Conservation (phyloP, 2,797 vertebrate genomes). For the Cryptoblepharus egeriae region DNA sequence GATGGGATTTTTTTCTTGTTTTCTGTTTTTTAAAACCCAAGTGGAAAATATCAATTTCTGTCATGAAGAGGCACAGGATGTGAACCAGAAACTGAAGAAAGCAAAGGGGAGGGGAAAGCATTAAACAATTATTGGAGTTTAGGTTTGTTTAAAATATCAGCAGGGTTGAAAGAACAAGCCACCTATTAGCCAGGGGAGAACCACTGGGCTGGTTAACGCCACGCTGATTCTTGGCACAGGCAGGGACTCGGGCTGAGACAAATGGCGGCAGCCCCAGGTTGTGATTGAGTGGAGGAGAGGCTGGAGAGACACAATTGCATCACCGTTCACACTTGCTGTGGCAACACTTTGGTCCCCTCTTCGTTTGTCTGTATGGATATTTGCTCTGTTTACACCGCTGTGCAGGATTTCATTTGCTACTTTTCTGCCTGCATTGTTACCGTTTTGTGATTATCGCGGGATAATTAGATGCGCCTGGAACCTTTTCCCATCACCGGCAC, state of each 20-base stretch:
- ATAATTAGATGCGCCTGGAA: background rate
- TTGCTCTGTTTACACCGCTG: conserved; percentile 54
- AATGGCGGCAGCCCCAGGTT: conserved; percentile 62
- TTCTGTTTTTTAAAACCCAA: background rate
- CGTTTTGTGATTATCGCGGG: background rate
- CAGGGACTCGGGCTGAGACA: conserved; percentile 66
- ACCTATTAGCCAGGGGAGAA: conserved; percentile 72
- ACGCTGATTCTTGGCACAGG: conserved; percentile 76
- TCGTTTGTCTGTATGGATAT: conserved; percentile 58
- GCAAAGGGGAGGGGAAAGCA: conserved; percentile 68
- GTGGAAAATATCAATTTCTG: conserved; percentile 76
- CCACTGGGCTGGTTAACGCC: conserved; percentile 76
- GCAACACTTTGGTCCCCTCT: conserved; percentile 27
- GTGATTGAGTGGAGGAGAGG: conserved; percentile 77
- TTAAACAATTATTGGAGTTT: conserved; percentile 85
- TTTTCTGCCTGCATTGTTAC: background rate
- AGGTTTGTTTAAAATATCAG: conserved; percentile 81
- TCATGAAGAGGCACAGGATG: conserved; percentile 67
- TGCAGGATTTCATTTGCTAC: background rate
- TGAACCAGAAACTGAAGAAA: conserved; percentile 81
- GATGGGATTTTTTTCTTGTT: background rate
- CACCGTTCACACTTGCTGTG: conserved; percentile 25
- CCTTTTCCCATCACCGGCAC: too few relatives aligned
- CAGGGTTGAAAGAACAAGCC: conserved; percentile 75
- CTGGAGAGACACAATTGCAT: conserved; percentile 75